Evolutionary conservation across 2,888 invertebrate species (phyloP).

Genomic region (Caenorhabditis sulstoni): DNA sequence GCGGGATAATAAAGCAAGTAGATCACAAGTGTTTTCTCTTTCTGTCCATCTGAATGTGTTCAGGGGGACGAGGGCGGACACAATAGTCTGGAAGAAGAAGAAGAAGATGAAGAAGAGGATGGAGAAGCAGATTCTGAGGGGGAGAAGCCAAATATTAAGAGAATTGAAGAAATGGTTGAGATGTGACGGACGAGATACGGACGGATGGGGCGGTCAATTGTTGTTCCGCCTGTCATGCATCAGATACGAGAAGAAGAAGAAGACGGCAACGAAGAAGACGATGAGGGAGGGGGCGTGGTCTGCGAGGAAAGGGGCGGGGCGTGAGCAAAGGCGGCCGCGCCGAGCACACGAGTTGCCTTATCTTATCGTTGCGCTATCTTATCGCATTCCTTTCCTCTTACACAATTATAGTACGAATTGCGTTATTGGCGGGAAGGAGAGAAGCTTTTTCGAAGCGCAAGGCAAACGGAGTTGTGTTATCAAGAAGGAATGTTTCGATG

Average conservation of each 20-base stretch:
- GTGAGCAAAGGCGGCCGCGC: slow-evolving; percentile 1
- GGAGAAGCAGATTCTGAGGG: slow-evolving; percentile 22
- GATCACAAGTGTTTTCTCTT: slow-evolving; percentile 37
- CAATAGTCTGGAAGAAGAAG: slow-evolving; percentile 8
- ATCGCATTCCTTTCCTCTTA: neutral
- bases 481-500: too few relatives aligned
- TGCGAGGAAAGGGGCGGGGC: slow-evolving; percentile 11
- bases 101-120: slow-evolving; percentile 30
- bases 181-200: slow-evolving; percentile 29
- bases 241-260: slow-evolving; percentile 32
- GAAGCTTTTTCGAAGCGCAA: slow-evolving; percentile 24
- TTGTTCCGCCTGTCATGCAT: slow-evolving; percentile 50
- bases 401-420: neutral
- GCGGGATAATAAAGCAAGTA: slow-evolving; percentile 34
- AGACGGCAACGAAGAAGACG: slow-evolving; percentile 11
- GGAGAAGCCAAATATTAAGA: slow-evolving; percentile 49
- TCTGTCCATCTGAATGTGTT: slow-evolving; percentile 12
- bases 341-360: neutral
- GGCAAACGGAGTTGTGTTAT: too few relatives aligned
- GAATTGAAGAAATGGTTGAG: slow-evolving; percentile 21
- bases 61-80: slow-evolving; percentile 16
- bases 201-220: slow-evolving; percentile 45
- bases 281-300: slow-evolving; percentile 16
- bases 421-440: neutral
- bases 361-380: neutral